These are phyloP conservation scores for Andrena bicolor DNA, from an alignment of 2,888 invertebrate species.

Conservation along the genomic window DNA sequence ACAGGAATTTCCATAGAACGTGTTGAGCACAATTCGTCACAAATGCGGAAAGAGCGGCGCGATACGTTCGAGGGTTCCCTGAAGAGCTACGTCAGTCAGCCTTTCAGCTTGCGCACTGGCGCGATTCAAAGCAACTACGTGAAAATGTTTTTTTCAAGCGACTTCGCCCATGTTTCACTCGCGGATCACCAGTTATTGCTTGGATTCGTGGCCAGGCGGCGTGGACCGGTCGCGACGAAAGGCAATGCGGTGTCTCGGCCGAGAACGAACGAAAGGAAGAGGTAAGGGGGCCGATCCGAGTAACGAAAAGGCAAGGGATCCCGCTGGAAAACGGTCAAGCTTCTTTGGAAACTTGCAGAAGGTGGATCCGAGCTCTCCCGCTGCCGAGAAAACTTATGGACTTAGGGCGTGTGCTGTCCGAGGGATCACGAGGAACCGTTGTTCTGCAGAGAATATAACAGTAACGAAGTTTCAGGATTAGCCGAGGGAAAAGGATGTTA, in stretches of 20 bases:
- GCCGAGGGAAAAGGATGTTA: constrained; percentile 31
- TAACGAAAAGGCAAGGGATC: constrained; percentile 25
- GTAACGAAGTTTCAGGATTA: constrained; percentile 45
- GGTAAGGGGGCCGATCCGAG: not conserved
- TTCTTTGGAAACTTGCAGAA: constrained; percentile 40
- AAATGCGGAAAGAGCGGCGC: constrained; percentile 30
- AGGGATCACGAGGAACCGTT: constrained; percentile 42
- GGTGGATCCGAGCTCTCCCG: constrained; percentile 29
- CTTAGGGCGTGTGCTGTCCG: constrained; percentile 33
- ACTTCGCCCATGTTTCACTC: constrained; percentile 44
- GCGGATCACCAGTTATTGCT: constrained; percentile 48
- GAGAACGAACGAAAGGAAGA: not conserved
- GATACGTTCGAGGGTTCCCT: constrained; percentile 33
- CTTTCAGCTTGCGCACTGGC: constrained; percentile 43
- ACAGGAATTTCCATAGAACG: constrained; percentile 36
- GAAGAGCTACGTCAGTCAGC: constrained; percentile 40
- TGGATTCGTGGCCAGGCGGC: constrained; percentile 29
- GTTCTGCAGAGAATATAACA: constrained; percentile 37
- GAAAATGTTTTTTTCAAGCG: constrained; percentile 40
- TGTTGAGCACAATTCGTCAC: constrained; percentile 11
- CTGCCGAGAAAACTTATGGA: constrained; percentile 52
- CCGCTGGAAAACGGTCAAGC: constrained; percentile 47
- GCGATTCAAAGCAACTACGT: constrained; percentile 39
- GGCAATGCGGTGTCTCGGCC: constrained; percentile 5
- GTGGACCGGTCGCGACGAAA: constrained; percentile 12